Evolutionary conservation across 2,113 vertebrate species (phyloP), one percentile per base, ranked within the genome.

Genomic region (Amazona vittata): DNA sequence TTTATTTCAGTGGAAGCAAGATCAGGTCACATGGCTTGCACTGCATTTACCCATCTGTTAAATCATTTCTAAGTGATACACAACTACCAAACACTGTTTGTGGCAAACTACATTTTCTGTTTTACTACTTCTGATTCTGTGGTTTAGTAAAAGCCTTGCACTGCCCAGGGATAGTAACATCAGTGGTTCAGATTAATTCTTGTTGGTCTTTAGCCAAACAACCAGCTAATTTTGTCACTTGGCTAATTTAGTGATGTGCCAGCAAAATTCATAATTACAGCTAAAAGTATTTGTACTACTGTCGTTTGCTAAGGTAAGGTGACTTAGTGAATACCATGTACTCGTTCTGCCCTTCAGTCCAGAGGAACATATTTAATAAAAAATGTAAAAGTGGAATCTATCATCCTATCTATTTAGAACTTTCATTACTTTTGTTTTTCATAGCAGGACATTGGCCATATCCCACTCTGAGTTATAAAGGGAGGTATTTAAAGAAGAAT

Each of bases 201-300:
- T 90, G 90, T 86, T 96, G 90, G 79, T 91, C 75, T 82, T 93
- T 82, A 91, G 91, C 94, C 93, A 97, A 87, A 35, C 57, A 76
- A 50, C 65, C 57, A 82, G 81, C 79, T 96, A 95, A 96, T 96
- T 94, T 91, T 96, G 93, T 95, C 94, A 97, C 89, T 95, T 91
- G 92, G 78, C 81, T 97, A 96, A 96, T 96, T 97, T 86, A 94
- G 68, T 73, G 86, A 95, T 96, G 81, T 76, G 92, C 90, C 92
- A 96, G 96, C 80, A 95, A 87, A 95, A 97, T 86, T 84, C 77
- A 91, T 94, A 91, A 96, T 94, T 95, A 86, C 69, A 93, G 80
- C 79, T 91, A 73, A 82, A 96, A 94, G 52, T 91, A 91, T 93
- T 88, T 83, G 43, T 88, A 85, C 49, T 83, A 68, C 62, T 86